A percentile compares a stretch with the other conserved stretches of the same genome.
phyloP scores from a whole-genome alignment of 2,888 invertebrate species.

The Leptinotarsa juncta region DNA sequence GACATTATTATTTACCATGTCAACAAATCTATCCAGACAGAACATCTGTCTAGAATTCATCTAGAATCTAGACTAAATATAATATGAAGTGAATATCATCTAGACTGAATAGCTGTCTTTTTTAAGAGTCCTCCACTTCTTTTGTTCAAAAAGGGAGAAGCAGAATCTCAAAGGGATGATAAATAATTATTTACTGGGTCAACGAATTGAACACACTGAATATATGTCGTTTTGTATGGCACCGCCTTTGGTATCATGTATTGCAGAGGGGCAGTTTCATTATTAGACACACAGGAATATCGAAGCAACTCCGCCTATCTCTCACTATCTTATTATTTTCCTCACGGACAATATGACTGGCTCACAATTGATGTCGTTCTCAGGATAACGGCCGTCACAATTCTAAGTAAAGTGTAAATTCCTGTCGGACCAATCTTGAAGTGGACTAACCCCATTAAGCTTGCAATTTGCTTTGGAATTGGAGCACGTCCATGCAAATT shows the following conservation, averaged over 20 bases:
- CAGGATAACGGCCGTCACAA: slow-evolving; percentile 51
- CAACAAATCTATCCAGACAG: no score
- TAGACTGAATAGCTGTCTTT: no score
- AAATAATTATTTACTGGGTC: no score
- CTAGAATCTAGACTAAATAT: no score
- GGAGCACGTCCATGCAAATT: slow-evolving; percentile 55
- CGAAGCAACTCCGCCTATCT: slow-evolving; percentile 43
- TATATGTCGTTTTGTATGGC: neutral
- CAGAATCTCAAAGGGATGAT: no score
- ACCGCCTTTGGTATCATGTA: slow-evolving; percentile 23
- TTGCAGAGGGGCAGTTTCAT: slow-evolving; percentile 44
- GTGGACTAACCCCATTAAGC: slow-evolving; percentile 53
- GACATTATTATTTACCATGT: no score
- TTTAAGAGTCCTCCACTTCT: no score
- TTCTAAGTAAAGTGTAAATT: slow-evolving; percentile 48
- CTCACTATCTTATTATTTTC: slow-evolving; percentile 55
- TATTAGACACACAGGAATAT: slow-evolving; percentile 43
- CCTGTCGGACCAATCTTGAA: slow-evolving; percentile 46
- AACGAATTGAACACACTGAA: no score
- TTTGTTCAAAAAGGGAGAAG: no score
- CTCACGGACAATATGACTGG: slow-evolving; percentile 57
- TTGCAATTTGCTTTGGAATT: slow-evolving; percentile 54
- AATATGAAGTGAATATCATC: no score
- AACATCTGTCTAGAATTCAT: no score
- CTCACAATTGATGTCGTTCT: slow-evolving; percentile 47